These are phyloP conservation scores for Byasa hedistus DNA, from an alignment of 2,888 invertebrate genomes.

Conservation along the genomic window DNA sequence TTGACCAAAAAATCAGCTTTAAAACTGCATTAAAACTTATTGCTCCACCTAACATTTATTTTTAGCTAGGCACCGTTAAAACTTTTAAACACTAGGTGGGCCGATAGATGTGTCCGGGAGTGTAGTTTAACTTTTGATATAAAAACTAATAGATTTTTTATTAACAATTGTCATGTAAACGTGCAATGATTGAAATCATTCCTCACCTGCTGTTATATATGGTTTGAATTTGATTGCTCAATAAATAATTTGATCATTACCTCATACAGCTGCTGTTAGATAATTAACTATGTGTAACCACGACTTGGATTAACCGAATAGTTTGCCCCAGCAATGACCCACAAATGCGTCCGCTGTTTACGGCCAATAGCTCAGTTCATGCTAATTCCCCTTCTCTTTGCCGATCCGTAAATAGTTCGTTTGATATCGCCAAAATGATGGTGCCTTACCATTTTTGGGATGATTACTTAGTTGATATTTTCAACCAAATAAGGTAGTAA, in stretches of 20 bases:
- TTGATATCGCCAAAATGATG: slow-evolving; percentile 12
- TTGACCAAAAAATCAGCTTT: too few relatives aligned
- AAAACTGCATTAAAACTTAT: too few relatives aligned
- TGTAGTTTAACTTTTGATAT: too few relatives aligned
- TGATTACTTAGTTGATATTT: too few relatives aligned
- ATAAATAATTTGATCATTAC: slow-evolving; percentile 10
- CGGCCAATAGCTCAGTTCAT: slow-evolving; percentile 6
- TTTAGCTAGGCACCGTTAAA: too few relatives aligned
- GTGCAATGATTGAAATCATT: not conserved
- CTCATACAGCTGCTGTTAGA: slow-evolving; percentile 7
- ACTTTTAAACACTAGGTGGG: too few relatives aligned
- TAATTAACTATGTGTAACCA: slow-evolving; percentile 20
- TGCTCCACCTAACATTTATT: too few relatives aligned
- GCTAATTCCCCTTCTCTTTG: slow-evolving; percentile 27
- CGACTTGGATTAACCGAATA: slow-evolving; percentile 13
- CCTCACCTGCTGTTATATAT: not conserved
- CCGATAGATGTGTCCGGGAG: too few relatives aligned
- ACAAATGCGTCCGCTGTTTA: slow-evolving; percentile 18
- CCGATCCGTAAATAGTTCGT: slow-evolving; percentile 1
- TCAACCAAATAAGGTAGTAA: too few relatives aligned
- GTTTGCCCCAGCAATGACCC: slow-evolving; percentile 26
- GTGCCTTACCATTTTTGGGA: too few relatives aligned
- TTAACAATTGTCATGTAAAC: too few relatives aligned
- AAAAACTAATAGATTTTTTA: too few relatives aligned
- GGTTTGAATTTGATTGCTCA: not conserved